Conservation (phyloP, 2,888 invertebrate species). For the Tyria jacobaeae region DNA sequence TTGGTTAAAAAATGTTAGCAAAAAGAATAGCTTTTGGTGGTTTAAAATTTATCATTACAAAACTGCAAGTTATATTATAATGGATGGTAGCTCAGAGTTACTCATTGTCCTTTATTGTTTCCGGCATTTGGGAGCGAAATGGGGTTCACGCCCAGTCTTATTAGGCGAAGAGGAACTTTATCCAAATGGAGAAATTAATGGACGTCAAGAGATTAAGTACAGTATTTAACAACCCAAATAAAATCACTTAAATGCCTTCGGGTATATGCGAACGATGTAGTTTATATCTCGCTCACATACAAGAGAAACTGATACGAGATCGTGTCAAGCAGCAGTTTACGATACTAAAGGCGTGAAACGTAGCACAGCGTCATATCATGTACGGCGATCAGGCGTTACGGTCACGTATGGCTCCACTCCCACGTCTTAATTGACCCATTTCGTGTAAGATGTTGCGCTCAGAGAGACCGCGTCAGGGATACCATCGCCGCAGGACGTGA, state of each 20-base stretch:
- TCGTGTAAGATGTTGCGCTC: constrained; percentile 81
- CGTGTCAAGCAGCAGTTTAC: constrained; percentile 61
- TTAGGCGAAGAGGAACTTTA: constrained; percentile 24
- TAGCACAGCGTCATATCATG: constrained; percentile 71
- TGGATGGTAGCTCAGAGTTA: constrained; percentile 22
- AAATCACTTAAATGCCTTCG: constrained; percentile 32
- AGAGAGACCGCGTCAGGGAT: constrained; percentile 76
- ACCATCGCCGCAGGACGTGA: constrained; percentile 83
- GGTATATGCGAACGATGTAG: constrained; percentile 21
- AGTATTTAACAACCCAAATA: constrained; percentile 30
- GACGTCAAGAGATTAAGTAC: constrained; percentile 40
- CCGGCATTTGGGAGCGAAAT: constrained; percentile 61
- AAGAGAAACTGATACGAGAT: constrained; percentile 56
- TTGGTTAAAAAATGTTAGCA: constrained; percentile 38
- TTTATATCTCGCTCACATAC: constrained; percentile 28
- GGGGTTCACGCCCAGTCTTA: constrained; percentile 61
- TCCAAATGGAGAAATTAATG: constrained; percentile 38
- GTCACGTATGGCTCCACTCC: constrained; percentile 83
- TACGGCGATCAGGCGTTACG: constrained; percentile 77
- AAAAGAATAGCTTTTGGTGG: constrained; percentile 40
- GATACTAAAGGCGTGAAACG: constrained; percentile 79
- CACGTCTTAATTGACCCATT: constrained; percentile 86
- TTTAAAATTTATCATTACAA: constrained; percentile 20
- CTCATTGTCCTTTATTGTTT: constrained; percentile 55
- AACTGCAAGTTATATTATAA: constrained; percentile 18